phyloP scores from a whole-genome alignment of 2,888 invertebrate genomes.

The Flexamia atlantica region DNA sequence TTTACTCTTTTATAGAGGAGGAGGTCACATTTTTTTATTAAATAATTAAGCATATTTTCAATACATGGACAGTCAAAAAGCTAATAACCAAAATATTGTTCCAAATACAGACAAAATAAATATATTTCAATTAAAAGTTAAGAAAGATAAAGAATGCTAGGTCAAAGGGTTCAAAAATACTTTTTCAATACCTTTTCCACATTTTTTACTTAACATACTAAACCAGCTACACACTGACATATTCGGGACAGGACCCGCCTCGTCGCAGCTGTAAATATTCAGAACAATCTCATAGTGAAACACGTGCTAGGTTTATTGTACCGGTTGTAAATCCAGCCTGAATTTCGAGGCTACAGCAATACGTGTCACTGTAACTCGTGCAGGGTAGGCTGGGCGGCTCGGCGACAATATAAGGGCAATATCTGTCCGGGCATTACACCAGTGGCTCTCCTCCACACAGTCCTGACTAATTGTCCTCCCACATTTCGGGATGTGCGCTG shows the following conservation, averaged over 20 bases:
- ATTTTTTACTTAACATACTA: too few species aligned
- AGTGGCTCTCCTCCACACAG: conserved; percentile 16
- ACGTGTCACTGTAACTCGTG: conserved; percentile 37
- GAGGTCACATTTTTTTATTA: too few species aligned
- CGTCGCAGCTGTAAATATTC: conserved; percentile 4
- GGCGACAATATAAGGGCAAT: conserved; percentile 30
- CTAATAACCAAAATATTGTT: too few species aligned
- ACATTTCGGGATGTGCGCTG: too few species aligned
- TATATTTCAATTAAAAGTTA: too few species aligned
- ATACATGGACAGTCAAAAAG: too few species aligned
- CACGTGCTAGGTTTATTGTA: conserved; percentile 34
- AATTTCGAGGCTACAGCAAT: conserved; percentile 35
- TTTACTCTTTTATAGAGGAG: too few species aligned
- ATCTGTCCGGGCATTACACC: conserved; percentile 14
- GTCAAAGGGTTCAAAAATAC: too few species aligned
- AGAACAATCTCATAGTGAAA: conserved; percentile 3
- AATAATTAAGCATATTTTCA: too few species aligned
- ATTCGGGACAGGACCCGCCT: background rate
- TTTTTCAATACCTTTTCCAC: too few species aligned
- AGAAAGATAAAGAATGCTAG: too few species aligned
- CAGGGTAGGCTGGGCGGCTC: conserved; percentile 24
- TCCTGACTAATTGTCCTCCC: background rate
- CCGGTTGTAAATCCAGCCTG: conserved; percentile 8
- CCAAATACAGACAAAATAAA: too few species aligned
- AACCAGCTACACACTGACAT: background rate